A percentile compares a stretch with the other conserved stretches of the same genome.
Conservation (phyloP, 2,797 vertebrate species). For the Gallinago nigripennis region DNA sequence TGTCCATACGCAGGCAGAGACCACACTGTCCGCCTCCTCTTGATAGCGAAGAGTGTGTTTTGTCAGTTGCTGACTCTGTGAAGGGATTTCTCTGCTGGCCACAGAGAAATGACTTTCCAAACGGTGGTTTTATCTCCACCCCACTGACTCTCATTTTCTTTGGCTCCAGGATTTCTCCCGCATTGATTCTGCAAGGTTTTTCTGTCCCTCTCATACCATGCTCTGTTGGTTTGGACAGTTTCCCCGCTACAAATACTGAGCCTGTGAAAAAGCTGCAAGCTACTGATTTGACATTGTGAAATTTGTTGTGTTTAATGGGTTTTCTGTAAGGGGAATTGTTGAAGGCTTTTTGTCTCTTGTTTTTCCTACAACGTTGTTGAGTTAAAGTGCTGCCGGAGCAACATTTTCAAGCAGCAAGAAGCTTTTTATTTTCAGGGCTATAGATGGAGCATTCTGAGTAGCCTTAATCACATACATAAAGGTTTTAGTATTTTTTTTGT, state of each 20-base stretch:
- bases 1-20: not conserved
- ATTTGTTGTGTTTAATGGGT: constrained; percentile 14
- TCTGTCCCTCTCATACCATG: not conserved
- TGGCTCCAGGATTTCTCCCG: not conserved
- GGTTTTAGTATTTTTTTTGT: constrained; percentile 21
- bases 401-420: not conserved
- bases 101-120: not conserved
- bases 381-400: not conserved
- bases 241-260: not conserved
- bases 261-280: not conserved
- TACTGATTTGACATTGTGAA: not conserved
- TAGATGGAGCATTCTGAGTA: not conserved
- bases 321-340: not conserved
- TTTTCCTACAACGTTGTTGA: not conserved
- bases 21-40: not conserved
- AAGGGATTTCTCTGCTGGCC: not conserved
- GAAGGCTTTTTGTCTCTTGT: not conserved
- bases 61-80: not conserved
- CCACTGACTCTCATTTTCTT: not conserved
- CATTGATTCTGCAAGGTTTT: not conserved
- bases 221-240: constrained; percentile 4
- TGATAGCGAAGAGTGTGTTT: not conserved
- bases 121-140: not conserved
- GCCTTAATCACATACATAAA: constrained; percentile 27
- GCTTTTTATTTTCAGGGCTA: not conserved